These are phyloP conservation scores for Cyrtorhinus lividipennis DNA, from an alignment of 1,140 invertebrate genomes.

Conservation along the genomic window DNA sequence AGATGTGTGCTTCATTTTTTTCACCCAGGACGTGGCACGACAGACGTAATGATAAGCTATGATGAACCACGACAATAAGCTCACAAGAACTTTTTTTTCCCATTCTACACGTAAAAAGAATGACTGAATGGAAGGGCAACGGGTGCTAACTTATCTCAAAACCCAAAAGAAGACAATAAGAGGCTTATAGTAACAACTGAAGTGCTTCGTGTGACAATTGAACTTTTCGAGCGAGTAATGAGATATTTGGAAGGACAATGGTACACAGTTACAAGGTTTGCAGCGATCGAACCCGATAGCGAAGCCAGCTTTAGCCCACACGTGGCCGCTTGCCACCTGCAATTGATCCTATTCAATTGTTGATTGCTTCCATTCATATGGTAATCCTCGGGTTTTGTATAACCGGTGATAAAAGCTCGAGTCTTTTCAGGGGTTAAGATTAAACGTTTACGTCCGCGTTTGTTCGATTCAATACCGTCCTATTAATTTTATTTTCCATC, in stretches of 20 bases:
- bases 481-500: too few species aligned
- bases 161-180: too few species aligned
- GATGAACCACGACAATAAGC: too few species aligned
- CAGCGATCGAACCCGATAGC: not conserved
- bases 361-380: slow-evolving; percentile 7
- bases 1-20: too few species aligned
- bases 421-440: not conserved
- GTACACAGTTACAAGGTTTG: not conserved
- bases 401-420: not conserved
- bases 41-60: too few species aligned
- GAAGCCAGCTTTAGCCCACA: not conserved
- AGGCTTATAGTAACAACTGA: too few species aligned
- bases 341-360: slow-evolving; percentile 7
- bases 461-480: too few species aligned
- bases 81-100: too few species aligned
- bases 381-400: not conserved
- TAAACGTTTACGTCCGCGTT: not conserved
- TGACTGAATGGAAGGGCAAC: too few species aligned
- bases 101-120: too few species aligned
- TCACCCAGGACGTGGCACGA: too few species aligned
- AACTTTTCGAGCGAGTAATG: not conserved
- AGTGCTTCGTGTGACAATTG: not conserved
- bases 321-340: slow-evolving; percentile 5
- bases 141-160: too few species aligned
- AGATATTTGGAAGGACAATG: not conserved